Evolutionary conservation across 2,888 invertebrate genomes (phyloP), one percentile per base, ranked within the genome.

Genomic region (Leptinotarsa rubiginosa): DNA sequence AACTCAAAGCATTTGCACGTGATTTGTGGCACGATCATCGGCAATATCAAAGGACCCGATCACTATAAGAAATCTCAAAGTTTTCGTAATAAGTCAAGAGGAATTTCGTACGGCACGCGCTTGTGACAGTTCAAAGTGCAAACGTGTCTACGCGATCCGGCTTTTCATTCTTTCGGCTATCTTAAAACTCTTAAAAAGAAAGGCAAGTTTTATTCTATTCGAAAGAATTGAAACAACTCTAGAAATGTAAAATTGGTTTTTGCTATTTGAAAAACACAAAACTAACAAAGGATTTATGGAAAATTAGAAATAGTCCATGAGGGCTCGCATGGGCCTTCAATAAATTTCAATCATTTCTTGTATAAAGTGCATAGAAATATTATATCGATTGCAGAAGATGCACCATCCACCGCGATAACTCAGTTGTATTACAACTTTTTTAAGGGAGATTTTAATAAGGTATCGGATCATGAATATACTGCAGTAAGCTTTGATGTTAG

Each of bases 31-130:
- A 73, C 79, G 78, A 75, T 75, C 73, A 76, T 69, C 75, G 69
- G 75, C 78, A 70, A 77, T 82, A 82, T 83, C 82, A 78, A 78
- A 78, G 75, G 78, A 72, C 72, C 41, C 79, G 82, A 82, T 82
- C 82, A 72, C 75, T 70, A 73, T 77, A 80, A 81, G 81, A 82
- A 81, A 81, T 83, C 81, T 81, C 77, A 75, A 82, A 83, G 81
- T 83, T 82, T 79, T 70, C 72, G 81, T 78, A 81, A 83, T 83
- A 83, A 83, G 80, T 83, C 83, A 82, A 76, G 78, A 75, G 83
- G 80, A 80, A 82, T 82, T 82, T 80, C 59, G 79, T 78, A 76
- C 76, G 80, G 80, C 83, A 81, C 80, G 81, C 81, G 82, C 77
- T 68, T 71, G 76, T 77, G 81, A 81, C 81, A 79, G 79, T 77